A percentile compares a stretch with the other conserved stretches of the same genome.
phyloP scores from a whole-genome alignment of 2,797 vertebrate genomes.

The Amphiprion clarkii region DNA sequence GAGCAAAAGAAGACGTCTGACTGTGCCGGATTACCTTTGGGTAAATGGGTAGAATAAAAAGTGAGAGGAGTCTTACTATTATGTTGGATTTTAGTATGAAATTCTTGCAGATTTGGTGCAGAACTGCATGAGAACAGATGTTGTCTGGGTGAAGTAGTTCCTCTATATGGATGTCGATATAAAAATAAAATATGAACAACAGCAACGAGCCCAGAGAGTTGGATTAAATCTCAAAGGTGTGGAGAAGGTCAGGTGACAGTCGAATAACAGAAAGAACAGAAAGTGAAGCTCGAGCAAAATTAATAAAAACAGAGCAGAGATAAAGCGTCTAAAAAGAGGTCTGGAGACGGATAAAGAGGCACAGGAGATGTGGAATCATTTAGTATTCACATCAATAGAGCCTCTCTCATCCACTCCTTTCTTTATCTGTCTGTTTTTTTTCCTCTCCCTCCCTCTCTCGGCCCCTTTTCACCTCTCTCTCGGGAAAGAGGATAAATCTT shows the following conservation, averaged over 20 bases:
- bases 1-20: slow-evolving; percentile 15
- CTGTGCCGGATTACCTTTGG: slow-evolving; percentile 1
- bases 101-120: background rate
- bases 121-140: background rate
- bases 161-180: background rate
- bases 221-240: slow-evolving; percentile 20
- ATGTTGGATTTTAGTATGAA: slow-evolving; percentile 5
- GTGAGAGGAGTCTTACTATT: background rate
- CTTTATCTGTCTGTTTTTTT: slow-evolving; percentile 27
- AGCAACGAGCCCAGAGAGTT: background rate
- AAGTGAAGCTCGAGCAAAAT: slow-evolving; percentile 8
- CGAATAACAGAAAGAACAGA: background rate
- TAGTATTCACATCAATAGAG: slow-evolving; percentile 52
- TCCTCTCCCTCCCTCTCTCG: slow-evolving; percentile 4
- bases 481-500: slow-evolving; percentile 55
- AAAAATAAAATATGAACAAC: background rate
- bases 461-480: slow-evolving; percentile 54
- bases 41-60: slow-evolving; percentile 16
- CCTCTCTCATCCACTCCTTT: slow-evolving; percentile 28
- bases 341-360: slow-evolving; percentile 15
- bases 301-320: background rate
- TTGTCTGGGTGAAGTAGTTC: background rate
- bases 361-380: slow-evolving; percentile 40
- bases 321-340: background rate
- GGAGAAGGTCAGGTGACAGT: background rate